These are phyloP conservation scores for Valencia hispanica DNA, from an alignment of 2,797 vertebrate species.

Conservation along the genomic window DNA sequence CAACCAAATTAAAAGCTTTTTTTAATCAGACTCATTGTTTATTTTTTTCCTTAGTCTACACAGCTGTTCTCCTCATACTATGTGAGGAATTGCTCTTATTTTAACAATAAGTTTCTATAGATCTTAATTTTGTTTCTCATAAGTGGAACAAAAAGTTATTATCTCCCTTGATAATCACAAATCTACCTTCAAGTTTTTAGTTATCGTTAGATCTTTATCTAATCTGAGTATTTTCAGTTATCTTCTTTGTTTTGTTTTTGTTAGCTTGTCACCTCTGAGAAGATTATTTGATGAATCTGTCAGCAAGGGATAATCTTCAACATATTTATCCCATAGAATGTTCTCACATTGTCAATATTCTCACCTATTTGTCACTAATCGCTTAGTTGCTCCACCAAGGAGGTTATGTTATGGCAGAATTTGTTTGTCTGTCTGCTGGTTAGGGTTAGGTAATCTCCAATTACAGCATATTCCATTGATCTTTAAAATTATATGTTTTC, in stretches of 20 bases:
- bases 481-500: background rate
- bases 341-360: background rate
- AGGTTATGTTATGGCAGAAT: too few species aligned
- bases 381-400: background rate
- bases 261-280: background rate
- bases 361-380: background rate
- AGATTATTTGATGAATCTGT: background rate
- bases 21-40: constrained; percentile 1
- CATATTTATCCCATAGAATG: background rate
- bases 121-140: too few species aligned
- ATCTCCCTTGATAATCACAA: too few species aligned
- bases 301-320: background rate
- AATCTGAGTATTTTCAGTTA: background rate
- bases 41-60: background rate
- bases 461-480: background rate
- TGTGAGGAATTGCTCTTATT: background rate
- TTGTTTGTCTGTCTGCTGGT: too few species aligned
- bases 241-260: background rate
- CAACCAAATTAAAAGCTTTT: background rate
- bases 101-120: background rate
- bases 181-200: too few species aligned
- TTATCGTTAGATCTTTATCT: background rate
- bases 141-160: too few species aligned
- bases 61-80: background rate
- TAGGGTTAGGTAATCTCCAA: background rate